Conservation (phyloP, 2,113 vertebrate genomes). For the Sphyrna mokarran region DNA sequence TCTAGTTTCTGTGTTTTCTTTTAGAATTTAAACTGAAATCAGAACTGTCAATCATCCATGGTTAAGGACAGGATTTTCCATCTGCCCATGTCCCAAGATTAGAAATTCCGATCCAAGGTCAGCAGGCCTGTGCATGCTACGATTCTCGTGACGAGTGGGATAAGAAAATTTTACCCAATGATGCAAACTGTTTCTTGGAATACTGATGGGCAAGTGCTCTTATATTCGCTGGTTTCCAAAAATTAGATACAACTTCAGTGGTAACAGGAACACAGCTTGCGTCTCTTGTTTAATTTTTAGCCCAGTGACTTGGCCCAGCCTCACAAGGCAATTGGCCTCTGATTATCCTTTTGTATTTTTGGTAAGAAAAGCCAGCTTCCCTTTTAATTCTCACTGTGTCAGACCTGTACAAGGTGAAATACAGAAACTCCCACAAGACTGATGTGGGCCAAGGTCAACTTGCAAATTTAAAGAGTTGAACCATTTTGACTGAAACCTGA, state of each 20-base stretch:
- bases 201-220: background rate
- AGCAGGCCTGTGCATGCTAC: too few relatives aligned
- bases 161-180: background rate
- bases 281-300: background rate
- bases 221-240: background rate
- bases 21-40: background rate
- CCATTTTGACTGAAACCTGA: background rate
- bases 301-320: background rate
- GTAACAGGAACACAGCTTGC: background rate
- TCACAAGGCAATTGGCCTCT: background rate
- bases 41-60: background rate
- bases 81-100: too few relatives aligned
- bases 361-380: background rate
- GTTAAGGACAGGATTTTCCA: background rate
- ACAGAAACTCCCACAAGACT: background rate
- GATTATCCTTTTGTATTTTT: conserved; percentile 14
- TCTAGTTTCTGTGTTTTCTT: background rate
- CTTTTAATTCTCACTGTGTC: background rate
- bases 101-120: too few relatives aligned
- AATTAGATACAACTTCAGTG: too few relatives aligned
- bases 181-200: background rate
- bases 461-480: background rate
- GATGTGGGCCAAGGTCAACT: background rate
- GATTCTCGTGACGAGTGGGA: too few relatives aligned
- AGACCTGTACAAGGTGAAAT: background rate